These are phyloP conservation scores for Carettochelys insculpta DNA, from an alignment of 2,113 vertebrate genomes.

Conservation along the genomic window DNA sequence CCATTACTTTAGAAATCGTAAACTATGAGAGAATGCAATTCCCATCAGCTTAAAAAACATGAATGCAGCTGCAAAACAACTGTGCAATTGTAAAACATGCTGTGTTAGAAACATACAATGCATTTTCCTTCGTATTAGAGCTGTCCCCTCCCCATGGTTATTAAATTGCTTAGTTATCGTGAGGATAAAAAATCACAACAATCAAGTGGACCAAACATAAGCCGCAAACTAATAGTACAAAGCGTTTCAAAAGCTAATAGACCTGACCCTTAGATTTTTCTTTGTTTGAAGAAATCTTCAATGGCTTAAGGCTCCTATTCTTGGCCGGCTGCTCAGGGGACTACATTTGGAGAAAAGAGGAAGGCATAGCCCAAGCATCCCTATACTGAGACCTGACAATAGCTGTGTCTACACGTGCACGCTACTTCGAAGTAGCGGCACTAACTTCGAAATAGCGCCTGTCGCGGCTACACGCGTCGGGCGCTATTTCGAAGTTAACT, in stretches of 20 bases:
- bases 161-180: not conserved
- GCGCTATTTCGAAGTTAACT: too few relatives aligned
- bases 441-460: too few relatives aligned
- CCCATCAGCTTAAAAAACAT: not conserved
- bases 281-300: not conserved
- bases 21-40: constrained; percentile 45
- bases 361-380: not conserved
- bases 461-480: too few relatives aligned
- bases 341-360: not conserved
- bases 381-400: not conserved
- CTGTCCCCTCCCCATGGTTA: not conserved
- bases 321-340: not conserved
- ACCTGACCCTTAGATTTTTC: not conserved
- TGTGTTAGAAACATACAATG: not conserved
- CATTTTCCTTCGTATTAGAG: constrained; percentile 12
- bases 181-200: not conserved
- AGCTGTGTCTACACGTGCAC: too few relatives aligned
- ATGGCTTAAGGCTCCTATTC: not conserved
- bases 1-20: constrained; percentile 22
- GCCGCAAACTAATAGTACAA: not conserved
- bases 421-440: too few relatives aligned
- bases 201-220: not conserved
- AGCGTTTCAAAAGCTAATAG: not conserved
- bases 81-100: too few relatives aligned
- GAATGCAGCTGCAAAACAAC: constrained; percentile 32